Evolutionary conservation across 2,113 vertebrate genomes (phyloP), one percentile per base, ranked within the genome.

Genomic region (Scolopax mira): DNA sequence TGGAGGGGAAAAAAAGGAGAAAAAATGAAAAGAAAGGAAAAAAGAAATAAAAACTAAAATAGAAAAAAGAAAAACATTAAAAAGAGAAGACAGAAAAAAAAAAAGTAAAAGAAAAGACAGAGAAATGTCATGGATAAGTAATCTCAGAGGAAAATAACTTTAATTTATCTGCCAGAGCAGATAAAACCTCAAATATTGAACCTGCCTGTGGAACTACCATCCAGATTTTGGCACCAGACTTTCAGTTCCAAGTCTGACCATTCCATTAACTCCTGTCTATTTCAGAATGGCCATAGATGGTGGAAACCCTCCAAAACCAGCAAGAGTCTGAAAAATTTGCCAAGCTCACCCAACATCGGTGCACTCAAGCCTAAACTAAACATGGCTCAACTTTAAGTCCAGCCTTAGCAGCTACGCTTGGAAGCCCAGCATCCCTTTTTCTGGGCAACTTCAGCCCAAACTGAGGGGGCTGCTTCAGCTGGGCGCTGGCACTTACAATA

Each of bases 271-370:
- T 35, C 54, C 41, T 2, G 0, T 6, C 51, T 37, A n/a, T 3
- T 30, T 4, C 31, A 33, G 5, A 4, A 1, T 3, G 25, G 10
- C 52, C 75, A 9, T 0, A 4, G 2, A 19, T 0, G 30, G 44
- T 5, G 10, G 8, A 31, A 62, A 8, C 19, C 15, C 37, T 22
- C 73, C 83, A 5, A 62, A 28, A 6, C 28, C 67, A 41, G 6
- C 39, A 7, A 33, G 31, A 57, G 37, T 51, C 57, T 37, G 37
- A 35, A 6, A 0, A 18, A 27, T 3, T 13, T 7, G 3, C 0
- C 86, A 54, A 42, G 2, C 46, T 16, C 57, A 6, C 10, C 0
- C 0, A 0, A 13, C 7, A 1, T 3, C 0, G 0, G 1, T 1
- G 3, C 19, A 2, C 11, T 31, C 62, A 15, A 51, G 15, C 48